These are phyloP conservation scores for Plecotus auritus DNA, from an alignment of 2,113 vertebrate genomes.

Conservation along the genomic window DNA sequence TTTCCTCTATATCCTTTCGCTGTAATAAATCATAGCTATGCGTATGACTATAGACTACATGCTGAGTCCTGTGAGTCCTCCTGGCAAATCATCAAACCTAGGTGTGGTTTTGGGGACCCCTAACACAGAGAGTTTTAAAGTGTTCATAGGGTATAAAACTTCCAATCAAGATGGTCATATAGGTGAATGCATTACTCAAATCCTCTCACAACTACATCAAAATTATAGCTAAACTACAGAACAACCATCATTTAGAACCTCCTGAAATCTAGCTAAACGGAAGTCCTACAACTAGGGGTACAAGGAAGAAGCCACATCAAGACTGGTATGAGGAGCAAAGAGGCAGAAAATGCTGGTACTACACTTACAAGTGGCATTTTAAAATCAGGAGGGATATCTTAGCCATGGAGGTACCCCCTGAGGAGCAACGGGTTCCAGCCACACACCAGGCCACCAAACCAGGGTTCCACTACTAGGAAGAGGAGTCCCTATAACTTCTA, in stretches of 20 bases:
- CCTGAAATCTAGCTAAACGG: background rate
- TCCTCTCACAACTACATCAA: background rate
- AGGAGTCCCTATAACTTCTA: background rate
- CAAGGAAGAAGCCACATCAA: background rate
- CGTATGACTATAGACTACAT: background rate
- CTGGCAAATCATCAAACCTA: background rate
- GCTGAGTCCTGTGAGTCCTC: background rate
- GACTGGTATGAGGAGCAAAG: background rate
- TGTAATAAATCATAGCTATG: background rate
- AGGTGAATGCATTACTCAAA: background rate
- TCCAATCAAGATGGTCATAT: background rate
- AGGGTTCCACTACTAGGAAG: background rate
- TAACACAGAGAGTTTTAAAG: background rate
- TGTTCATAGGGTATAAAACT: background rate
- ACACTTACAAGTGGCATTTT: background rate
- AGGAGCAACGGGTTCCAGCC: background rate
- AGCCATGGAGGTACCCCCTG: no score
- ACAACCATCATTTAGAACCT: background rate
- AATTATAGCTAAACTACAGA: background rate
- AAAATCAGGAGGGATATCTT: background rate
- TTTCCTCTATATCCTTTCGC: background rate
- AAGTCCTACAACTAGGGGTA: background rate
- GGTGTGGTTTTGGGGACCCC: background rate
- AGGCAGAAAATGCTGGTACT: background rate
- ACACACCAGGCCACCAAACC: background rate